Evolutionary conservation across 2,888 invertebrate genomes (phyloP).

Genomic region (Tetanocera ferruginea): DNA sequence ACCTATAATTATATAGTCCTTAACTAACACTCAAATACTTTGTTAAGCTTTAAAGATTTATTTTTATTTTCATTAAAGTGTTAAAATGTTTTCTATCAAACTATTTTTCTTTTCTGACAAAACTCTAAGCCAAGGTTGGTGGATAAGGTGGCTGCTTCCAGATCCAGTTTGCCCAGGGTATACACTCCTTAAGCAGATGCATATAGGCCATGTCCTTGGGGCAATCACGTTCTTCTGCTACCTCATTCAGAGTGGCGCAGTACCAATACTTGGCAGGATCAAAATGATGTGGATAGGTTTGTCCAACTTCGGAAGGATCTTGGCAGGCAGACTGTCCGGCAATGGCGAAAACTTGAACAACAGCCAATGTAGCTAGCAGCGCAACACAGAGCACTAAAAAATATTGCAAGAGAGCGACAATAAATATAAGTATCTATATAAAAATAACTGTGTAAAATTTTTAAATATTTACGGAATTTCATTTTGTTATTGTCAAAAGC

Average conservation of each 20-base stretch:
- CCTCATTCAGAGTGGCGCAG: conserved; percentile 55
- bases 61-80: too few relatives aligned
- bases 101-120: not conserved
- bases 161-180: conserved; percentile 64
- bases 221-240: conserved; percentile 59
- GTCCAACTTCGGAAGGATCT: conserved; percentile 57
- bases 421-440: not conserved
- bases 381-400: conserved; percentile 44
- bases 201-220: conserved; percentile 60
- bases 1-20: too few relatives aligned
- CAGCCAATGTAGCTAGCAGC: conserved; percentile 47
- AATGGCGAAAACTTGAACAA: conserved; percentile 46
- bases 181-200: conserved; percentile 62
- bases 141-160: conserved; percentile 64
- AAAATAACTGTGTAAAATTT: not conserved
- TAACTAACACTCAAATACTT: too few relatives aligned
- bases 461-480: conserved; percentile 8
- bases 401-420: not conserved
- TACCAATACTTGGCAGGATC: conserved; percentile 66
- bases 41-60: too few relatives aligned
- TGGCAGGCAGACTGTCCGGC: conserved; percentile 65
- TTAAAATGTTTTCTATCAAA: too few relatives aligned
- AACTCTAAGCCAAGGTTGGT: conserved; percentile 60
- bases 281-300: conserved; percentile 62
- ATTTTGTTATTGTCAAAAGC: not conserved